phyloP scores from a whole-genome alignment of 2,113 vertebrate genomes.

The Platysternon megacephalum region DNA sequence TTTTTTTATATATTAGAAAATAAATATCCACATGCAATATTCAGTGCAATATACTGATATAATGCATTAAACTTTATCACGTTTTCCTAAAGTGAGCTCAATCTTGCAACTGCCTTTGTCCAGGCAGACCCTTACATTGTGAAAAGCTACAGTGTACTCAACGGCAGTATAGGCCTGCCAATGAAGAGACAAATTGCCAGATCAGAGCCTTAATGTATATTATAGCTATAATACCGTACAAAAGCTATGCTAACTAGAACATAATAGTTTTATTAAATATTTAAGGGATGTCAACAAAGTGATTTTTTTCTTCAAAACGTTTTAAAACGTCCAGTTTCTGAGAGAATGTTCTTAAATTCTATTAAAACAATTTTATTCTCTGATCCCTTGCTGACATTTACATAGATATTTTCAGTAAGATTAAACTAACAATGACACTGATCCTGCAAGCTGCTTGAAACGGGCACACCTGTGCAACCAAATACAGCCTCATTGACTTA shows the following conservation, averaged over 20 bases:
- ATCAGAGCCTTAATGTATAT: neutral
- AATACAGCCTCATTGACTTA: neutral
- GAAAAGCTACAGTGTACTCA: neutral
- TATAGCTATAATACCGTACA: neutral
- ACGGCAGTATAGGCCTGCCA: fast-evolving
- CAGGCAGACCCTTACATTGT: neutral
- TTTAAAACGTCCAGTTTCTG: neutral
- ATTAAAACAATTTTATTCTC: neutral
- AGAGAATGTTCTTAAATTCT: fast-evolving
- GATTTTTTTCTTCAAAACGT: neutral
- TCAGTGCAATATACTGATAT: neutral
- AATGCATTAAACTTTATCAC: neutral
- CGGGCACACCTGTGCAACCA: neutral
- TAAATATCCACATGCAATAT: neutral
- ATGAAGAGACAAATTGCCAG: fast-evolving
- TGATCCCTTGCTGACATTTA: neutral
- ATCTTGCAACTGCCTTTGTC: neutral
- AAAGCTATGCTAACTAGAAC: fast-evolving
- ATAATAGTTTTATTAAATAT: neutral
- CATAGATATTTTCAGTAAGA: neutral
- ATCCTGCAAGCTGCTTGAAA: neutral
- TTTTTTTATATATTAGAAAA: neutral
- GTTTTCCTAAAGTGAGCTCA: neutral
- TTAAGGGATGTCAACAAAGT: neutral
- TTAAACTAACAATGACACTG: neutral